Percentiles rank a stretch among this genome's conserved stretches.
Evolutionary conservation across 2,113 vertebrate genomes (phyloP).

Genomic region (Vidua chalybeata): DNA sequence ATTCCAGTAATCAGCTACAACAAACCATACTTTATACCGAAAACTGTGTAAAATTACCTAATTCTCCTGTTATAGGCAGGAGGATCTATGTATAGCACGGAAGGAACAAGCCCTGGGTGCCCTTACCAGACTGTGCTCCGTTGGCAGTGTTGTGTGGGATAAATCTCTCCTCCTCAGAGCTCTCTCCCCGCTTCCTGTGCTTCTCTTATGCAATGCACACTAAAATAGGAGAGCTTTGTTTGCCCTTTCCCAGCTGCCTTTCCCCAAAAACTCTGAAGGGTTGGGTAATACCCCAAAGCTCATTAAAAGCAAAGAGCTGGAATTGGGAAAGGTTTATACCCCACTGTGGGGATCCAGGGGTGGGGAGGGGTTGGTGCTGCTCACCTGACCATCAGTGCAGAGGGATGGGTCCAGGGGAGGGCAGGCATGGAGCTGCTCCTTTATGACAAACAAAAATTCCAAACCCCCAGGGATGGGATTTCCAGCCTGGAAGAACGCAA

Average conservation of each 20-base stretch:
- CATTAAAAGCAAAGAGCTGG: not conserved
- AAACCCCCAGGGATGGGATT: not conserved
- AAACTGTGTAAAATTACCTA: not conserved
- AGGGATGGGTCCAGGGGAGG: fast-evolving
- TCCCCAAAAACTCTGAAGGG: not conserved
- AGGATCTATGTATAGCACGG: constrained; percentile 22
- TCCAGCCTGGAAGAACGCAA: not conserved
- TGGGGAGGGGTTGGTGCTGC: not conserved
- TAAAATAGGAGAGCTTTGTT: constrained; percentile 18
- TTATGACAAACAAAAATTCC: not conserved
- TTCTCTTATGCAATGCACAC: constrained; percentile 60
- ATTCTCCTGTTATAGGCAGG: not conserved
- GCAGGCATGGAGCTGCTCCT: not conserved
- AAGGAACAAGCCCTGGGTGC: constrained; percentile 21
- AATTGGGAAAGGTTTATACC: not conserved
- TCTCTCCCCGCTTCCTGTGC: constrained; percentile 25
- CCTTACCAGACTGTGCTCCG: constrained; percentile 55
- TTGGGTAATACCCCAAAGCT: not conserved
- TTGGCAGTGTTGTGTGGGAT: constrained; percentile 58
- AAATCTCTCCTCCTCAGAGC: constrained; percentile 44
- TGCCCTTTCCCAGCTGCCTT: constrained; percentile 36
- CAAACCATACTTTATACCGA: not conserved
- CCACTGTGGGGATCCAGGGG: not conserved
- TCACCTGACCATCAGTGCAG: not conserved
- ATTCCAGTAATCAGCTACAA: not conserved